Evolutionary conservation across 2,888 invertebrate species (phyloP).

Genomic region (Agrotis puta): DNA sequence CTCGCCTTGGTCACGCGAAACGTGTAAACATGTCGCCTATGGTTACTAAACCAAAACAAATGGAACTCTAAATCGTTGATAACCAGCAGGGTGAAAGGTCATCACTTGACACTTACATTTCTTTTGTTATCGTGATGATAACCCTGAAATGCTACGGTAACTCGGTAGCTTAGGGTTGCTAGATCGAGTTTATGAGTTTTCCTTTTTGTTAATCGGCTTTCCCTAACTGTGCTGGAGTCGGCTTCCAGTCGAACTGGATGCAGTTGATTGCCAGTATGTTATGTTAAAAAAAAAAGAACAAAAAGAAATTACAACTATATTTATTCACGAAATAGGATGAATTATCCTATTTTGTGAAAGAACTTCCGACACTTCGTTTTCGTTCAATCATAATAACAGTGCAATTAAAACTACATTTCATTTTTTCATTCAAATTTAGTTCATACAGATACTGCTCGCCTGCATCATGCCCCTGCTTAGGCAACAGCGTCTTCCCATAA

Average conservation of each 20-base stretch:
- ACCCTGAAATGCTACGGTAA: constrained; percentile 57
- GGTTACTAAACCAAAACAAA: constrained; percentile 34
- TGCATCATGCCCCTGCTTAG: no score
- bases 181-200: background rate
- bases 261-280: background rate
- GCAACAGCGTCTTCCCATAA: no score
- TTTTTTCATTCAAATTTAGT: no score
- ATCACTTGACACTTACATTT: constrained; percentile 40
- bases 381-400: no score
- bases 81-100: constrained; percentile 48
- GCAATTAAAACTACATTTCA: no score
- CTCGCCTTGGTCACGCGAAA: constrained; percentile 14
- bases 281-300: no score
- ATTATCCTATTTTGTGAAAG: no score
- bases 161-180: constrained; percentile 46
- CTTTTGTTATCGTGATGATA: constrained; percentile 46
- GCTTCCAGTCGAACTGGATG: background rate
- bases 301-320: no score
- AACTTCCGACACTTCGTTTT: background rate
- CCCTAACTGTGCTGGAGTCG: background rate
- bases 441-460: no score
- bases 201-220: background rate
- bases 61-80: constrained; percentile 33
- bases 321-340: background rate
- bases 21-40: constrained; percentile 11